A percentile compares a stretch with the other conserved stretches of the same genome.
Conservation (phyloP, 2,888 invertebrate genomes). For the Julus scandinavius region DNA sequence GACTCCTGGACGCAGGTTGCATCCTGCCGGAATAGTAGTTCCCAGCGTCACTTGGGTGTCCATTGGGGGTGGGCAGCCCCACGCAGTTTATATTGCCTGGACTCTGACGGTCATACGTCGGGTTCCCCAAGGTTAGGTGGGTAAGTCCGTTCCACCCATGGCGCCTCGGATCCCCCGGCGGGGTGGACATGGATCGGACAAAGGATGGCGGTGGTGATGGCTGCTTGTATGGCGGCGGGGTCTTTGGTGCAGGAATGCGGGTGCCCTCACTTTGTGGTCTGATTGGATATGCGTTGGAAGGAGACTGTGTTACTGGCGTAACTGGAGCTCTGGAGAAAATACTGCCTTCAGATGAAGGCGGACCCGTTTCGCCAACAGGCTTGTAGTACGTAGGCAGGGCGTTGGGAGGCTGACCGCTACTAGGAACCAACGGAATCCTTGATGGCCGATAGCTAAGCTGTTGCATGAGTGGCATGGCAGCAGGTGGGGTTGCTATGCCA, state of each 20-base stretch:
- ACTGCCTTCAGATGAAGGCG: conserved; percentile 7
- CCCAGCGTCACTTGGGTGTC: neutral
- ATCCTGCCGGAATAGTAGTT: neutral
- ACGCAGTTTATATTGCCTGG: conserved; percentile 13
- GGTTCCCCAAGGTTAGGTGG: neutral
- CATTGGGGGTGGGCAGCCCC: neutral
- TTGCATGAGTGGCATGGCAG: conserved; percentile 51
- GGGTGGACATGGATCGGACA: neutral
- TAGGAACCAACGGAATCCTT: neutral
- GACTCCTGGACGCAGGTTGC: neutral
- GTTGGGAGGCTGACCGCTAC: neutral
- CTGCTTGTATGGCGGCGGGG: conserved; percentile 23
- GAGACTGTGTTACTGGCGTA: neutral
- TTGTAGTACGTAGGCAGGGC: conserved; percentile 45
- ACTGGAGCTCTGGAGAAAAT: neutral
- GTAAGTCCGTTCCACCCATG: neutral
- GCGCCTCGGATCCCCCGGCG: neutral
- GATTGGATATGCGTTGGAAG: neutral
- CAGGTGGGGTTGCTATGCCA: neutral
- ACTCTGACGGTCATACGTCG: neutral
- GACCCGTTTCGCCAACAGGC: neutral
- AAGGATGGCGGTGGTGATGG: neutral
- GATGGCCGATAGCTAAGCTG: conserved; percentile 33
- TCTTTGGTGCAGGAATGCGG: neutral
- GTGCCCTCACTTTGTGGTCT: neutral